Evolutionary conservation across 2,888 invertebrate genomes (phyloP).

Genomic region (Zygothrica quintamaculata): DNA sequence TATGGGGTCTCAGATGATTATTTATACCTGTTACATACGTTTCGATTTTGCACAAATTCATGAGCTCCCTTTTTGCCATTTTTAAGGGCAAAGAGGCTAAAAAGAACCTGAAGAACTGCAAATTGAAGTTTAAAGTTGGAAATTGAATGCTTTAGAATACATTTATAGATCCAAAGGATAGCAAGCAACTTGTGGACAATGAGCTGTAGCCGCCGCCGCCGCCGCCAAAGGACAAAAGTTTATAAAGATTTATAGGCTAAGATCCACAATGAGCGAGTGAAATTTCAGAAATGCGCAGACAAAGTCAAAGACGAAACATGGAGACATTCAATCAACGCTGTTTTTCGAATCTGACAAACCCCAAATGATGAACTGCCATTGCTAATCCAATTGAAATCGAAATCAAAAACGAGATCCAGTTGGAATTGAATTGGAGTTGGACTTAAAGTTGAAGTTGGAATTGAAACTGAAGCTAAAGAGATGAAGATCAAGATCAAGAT

Average conservation of each 20-base stretch:
- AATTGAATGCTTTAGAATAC: too few relatives aligned
- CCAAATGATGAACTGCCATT: slow-evolving; percentile 59
- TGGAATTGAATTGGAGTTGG: slow-evolving; percentile 22
- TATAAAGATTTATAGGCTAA: slow-evolving; percentile 60
- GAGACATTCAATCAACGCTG: slow-evolving; percentile 73
- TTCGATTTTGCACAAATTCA: too few relatives aligned
- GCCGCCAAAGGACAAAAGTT: slow-evolving; percentile 40
- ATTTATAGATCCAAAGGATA: slow-evolving; percentile 11
- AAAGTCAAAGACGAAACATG: slow-evolving; percentile 18
- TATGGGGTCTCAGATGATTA: too few relatives aligned
- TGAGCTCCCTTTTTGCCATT: too few relatives aligned
- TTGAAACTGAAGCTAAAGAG: too few relatives aligned
- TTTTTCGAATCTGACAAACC: slow-evolving; percentile 28
- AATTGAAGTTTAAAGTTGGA: slow-evolving; percentile 1
- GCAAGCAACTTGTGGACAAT: slow-evolving; percentile 28
- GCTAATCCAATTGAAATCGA: slow-evolving; percentile 55
- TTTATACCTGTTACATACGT: too few relatives aligned
- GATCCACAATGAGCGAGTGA: slow-evolving; percentile 56
- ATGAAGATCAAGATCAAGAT: too few relatives aligned
- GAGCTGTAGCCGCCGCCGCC: slow-evolving; percentile 30
- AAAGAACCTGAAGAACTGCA: too few relatives aligned
- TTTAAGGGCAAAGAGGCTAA: too few relatives aligned
- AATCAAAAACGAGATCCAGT: slow-evolving; percentile 17
- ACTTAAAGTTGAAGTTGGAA: too few relatives aligned
- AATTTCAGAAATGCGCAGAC: slow-evolving; percentile 72